Percentiles rank a stretch among this genome's conserved stretches.
Conservation (phyloP, 2,797 vertebrate genomes). For the Pygocentrus nattereri region DNA sequence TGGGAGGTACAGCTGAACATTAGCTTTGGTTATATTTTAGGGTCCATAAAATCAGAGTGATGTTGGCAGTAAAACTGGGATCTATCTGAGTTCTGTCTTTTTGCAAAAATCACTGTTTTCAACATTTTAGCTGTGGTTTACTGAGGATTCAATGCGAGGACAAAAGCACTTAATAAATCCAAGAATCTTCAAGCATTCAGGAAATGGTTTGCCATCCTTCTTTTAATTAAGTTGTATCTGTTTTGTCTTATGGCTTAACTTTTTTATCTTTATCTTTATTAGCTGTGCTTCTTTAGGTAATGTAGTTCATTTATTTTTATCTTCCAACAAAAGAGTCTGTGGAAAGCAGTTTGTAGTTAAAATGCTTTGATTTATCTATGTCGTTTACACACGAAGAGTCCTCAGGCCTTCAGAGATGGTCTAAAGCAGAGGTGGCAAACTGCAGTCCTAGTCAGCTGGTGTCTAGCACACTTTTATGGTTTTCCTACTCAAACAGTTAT, state of each 20-base stretch:
- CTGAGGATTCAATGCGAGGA: not conserved
- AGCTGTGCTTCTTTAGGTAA: not conserved
- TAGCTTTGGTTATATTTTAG: not conserved
- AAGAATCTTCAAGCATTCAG: conserved; percentile 34
- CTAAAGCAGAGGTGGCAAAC: too few species aligned
- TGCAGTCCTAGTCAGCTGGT: too few species aligned
- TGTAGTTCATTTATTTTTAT: not conserved
- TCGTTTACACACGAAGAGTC: too few species aligned
- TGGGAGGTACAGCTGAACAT: conserved; percentile 4
- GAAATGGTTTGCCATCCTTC: conserved; percentile 51
- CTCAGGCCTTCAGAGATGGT: too few species aligned
- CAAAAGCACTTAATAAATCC: not conserved
- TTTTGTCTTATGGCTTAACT: not conserved
- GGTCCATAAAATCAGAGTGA: not conserved
- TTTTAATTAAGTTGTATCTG: not conserved
- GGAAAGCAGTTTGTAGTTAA: too few species aligned
- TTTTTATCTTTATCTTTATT: not conserved
- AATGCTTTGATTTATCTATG: too few species aligned
- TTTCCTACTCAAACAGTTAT: too few species aligned
- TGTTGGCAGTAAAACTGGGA: too few species aligned
- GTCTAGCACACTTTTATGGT: too few species aligned
- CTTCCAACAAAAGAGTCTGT: not conserved
- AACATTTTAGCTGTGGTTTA: not conserved
- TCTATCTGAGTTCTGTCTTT: not conserved
- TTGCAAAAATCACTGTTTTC: not conserved